Evolutionary conservation across 2,797 vertebrate species (phyloP), one percentile per base, ranked within the genome.

Genomic region (Hydrophis major): DNA sequence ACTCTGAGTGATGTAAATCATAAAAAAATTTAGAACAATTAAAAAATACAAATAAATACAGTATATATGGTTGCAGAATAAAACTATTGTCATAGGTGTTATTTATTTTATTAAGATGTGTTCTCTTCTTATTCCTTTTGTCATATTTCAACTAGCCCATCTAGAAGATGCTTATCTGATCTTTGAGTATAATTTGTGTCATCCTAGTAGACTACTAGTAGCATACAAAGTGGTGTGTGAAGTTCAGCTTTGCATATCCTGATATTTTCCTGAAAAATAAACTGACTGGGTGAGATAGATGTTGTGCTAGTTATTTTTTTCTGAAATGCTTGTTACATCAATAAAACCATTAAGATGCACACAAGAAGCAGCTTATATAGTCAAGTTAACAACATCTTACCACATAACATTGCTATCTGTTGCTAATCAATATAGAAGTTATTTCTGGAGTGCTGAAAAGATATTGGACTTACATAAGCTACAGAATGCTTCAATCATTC

Each of bases 121-220:
- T 89, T 78, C 66, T 95, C 95, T 96, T 95, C 92, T 93, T 95
- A 95, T 89, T 94, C 87, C 93, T 94, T 92, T 18, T 14, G 1
- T 20, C 89, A 11, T 2, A 56, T 32, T 94, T 96, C 93, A 95
- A 78, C 0, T 22, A 88, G 4, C 16, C 55, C 91, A 93, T 95
- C 93, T 88, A 95, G 92, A 66, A 6, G 55, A 94, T 92, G 93
- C 92, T 95, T 93, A 92, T 96, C 94, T 96, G 28, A 96, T 93
- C 93, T 47, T 2, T 8, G 91, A 59, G 11, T 93, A 94, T 94
- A 88, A 56, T 42, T 94, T 95, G 96, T 94, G 20, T 95, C 95
- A 88, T 94, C 95, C 96, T 95, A 95, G 94, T 96, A 25, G 69
- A 92, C 91, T 89, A 91, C 91, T 86, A 60, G 69, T 89, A 56